These are phyloP conservation scores for Sebastes goodei DNA, from an alignment of 2,797 vertebrate species.

Conservation along the genomic window DNA sequence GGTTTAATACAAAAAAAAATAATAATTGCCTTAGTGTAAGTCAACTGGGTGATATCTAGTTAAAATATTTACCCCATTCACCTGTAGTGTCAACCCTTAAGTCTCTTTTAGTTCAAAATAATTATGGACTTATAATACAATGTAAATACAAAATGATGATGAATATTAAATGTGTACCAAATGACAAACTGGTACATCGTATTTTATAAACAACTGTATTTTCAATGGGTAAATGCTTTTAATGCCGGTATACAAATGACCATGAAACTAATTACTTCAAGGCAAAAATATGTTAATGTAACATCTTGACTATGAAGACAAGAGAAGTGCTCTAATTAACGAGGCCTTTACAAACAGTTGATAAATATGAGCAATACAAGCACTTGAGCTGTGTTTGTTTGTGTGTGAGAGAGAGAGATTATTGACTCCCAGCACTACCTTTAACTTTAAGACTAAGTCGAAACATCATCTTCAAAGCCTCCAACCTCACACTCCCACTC, in stretches of 20 bases:
- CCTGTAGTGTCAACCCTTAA: background rate
- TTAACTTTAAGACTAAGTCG: slow-evolving; percentile 7
- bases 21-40: too few species aligned
- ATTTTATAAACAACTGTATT: slow-evolving; percentile 8
- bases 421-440: background rate
- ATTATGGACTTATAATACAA: background rate
- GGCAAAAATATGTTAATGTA: background rate
- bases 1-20: too few species aligned
- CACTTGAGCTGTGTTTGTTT: background rate
- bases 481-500: background rate
- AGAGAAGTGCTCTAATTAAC: slow-evolving; percentile 8
- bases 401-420: background rate
- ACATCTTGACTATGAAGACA: slow-evolving; percentile 12
- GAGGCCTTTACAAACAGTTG: background rate
- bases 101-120: background rate
- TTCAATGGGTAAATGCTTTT: background rate
- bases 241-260: background rate
- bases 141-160: background rate
- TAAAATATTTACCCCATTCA: too few species aligned
- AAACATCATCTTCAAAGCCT: slow-evolving; percentile 38
- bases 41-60: too few species aligned
- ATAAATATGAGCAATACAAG: background rate
- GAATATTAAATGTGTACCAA: background rate
- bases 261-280: slow-evolving; percentile 1
- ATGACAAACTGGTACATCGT: background rate